Base-by-base conservation (phyloP, 2,113 vertebrate species). In the Dicrurus megarhynchus region DNA sequence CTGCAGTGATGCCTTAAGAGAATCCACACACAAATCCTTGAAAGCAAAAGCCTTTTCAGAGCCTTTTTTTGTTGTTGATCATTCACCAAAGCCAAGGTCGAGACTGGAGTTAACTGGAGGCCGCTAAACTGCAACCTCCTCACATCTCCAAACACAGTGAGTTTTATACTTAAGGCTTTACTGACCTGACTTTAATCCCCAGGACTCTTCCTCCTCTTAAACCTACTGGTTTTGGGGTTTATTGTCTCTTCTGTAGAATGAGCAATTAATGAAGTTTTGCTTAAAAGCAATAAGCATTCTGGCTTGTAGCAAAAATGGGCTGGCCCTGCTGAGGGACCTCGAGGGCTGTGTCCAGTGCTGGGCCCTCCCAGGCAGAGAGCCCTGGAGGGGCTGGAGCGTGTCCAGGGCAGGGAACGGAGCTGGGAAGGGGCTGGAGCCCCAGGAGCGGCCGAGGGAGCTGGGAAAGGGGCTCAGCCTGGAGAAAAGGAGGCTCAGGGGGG, bases 71-170 rank as follows among this genome's bases (percentile, higher is more conserved):
- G 18, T 19, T 35, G 15, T 8, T 57, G 27, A 73, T 33, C 26
- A 30, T 27, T 70, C 23, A 44, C 14, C 11, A 57, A 56, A 39
- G 53, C 4, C 1, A 3, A 63, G 12, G 37, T 1, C 26, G 9
- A 21, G 39, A 57, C 33, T 42, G 35, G 15, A 10, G 52, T 84
- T 61, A 67, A n/a, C 19, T 7, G 30, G 46, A 77, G 46, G 35
- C 23, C 13, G 35, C 41, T 19, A 11, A 11, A 35, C 20, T 37
- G 4, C 39, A 68, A 50, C 44, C 4, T 61, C 67, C 49, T 68
- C 12, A 69, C 7, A 16, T 28, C 41, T 60, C 16, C 24, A 55
- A 0, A 22, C 22, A 32, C 33, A 69, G 13, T 0, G 1, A 23
- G 3, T 11, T 73, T 81, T 46, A 28, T 14, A 37, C 13, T 16